Evolutionary conservation across 1,140 invertebrate genomes (phyloP), one percentile per base, ranked within the genome.

Genomic region (Zaprionus davidi): DNA sequence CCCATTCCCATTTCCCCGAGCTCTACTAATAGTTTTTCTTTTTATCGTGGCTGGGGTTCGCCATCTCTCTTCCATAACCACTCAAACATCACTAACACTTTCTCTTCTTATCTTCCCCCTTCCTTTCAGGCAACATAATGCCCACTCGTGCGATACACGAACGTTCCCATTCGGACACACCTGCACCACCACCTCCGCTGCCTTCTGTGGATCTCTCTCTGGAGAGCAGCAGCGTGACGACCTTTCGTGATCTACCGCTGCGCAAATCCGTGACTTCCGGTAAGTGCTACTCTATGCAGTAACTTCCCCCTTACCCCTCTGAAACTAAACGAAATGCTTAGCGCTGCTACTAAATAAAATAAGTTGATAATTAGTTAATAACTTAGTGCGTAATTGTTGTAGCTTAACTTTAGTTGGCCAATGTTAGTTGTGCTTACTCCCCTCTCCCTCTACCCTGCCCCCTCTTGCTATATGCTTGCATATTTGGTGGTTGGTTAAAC

Each of bases 191-290:
- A n/a, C 96, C 94, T 38, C 95, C 96, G 24, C 94, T 97, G 69
- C 96, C 97, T 3, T 96, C 97, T 15, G 97, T 99, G 17, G 97
- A 98, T 92, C 94, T 99, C 49, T 98, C 97, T 66, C 97, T 97
- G 12, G 98, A 99, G 93, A 98, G 97, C 92, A 98, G 98, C 92
- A 98, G 97, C 93, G 98, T 99, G 59, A 98, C 98, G 31, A 98
- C 97, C 78, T 94, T 98, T 75, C 97, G 97, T 82, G 97, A 97
- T 94, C 94, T 98, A 92, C 97, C 97, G 53, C 93, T 98, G 76
- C 94, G 97, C 76, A 98, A 98, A 94, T 97, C 97, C 41, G 93
- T 96, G 80, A 96, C 96, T 60, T 97, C 96, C 90, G 97, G 97
- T 97, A 93, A 94, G 95, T 76, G 31, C 22, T 58, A 12, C 4